Evolutionary conservation across 2,113 vertebrate genomes (phyloP).

Genomic region (Phylloscopus trochiloides): DNA sequence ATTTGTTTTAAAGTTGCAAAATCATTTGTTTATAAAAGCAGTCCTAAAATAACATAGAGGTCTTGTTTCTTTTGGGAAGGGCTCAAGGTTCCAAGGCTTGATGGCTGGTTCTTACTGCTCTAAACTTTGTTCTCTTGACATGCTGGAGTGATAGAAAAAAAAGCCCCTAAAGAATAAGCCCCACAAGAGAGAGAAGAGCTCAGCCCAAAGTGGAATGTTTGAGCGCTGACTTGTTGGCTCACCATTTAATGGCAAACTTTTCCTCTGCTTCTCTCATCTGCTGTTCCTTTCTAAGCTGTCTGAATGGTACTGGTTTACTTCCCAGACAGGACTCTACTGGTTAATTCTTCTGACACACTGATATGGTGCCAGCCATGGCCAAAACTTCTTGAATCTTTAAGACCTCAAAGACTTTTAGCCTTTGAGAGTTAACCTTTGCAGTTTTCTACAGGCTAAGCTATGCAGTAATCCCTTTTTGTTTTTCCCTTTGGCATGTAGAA

Average conservation of each 20-base stretch:
- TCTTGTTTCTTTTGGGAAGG: constrained; percentile 28
- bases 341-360: not conserved
- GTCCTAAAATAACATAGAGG: not conserved
- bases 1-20: not conserved
- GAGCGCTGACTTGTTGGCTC: not conserved
- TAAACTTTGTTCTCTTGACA: constrained; percentile 9
- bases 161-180: not conserved
- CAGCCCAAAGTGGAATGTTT: not conserved
- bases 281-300: not conserved
- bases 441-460: not conserved
- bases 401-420: not conserved
- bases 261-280: not conserved
- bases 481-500: not conserved
- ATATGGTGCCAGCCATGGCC: not conserved
- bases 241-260: not conserved
- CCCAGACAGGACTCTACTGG: not conserved
- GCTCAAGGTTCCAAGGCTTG: not conserved
- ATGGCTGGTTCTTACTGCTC: not conserved
- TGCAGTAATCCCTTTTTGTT: not conserved
- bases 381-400: not conserved
- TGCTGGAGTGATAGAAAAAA: constrained; percentile 5
- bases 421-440: not conserved
- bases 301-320: not conserved
- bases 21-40: not conserved
- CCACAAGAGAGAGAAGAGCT: not conserved